Percentiles rank a stretch among this genome's conserved stretches.
Conservation (phyloP, 2,797 vertebrate genomes). For the Sardinella longiceps region DNA sequence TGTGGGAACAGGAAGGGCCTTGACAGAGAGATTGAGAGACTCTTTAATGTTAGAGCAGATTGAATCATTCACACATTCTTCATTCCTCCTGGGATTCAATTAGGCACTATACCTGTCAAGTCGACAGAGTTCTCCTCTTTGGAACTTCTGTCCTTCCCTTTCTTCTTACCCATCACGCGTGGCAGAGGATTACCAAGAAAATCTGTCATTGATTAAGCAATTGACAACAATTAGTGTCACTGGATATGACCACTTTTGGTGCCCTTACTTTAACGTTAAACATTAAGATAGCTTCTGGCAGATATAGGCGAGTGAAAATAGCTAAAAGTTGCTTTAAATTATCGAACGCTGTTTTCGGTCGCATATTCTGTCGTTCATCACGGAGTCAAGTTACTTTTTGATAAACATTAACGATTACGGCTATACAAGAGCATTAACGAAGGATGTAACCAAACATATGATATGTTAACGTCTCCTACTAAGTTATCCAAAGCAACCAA, state of each 20-base stretch:
- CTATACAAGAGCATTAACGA: no score
- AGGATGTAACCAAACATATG: no score
- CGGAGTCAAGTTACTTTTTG: background rate
- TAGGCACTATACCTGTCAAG: conserved; percentile 12
- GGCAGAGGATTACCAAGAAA: background rate
- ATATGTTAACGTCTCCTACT: no score
- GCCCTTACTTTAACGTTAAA: background rate
- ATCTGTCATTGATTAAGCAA: conserved; percentile 8
- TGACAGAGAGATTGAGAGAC: background rate
- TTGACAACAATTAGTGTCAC: background rate
- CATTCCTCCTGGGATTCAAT: background rate
- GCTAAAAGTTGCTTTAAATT: background rate
- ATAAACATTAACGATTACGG: no score
- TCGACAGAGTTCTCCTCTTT: conserved; percentile 3
- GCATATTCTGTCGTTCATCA: background rate
- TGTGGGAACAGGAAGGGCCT: conserved; percentile 21
- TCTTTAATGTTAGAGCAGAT: conserved; percentile 13
- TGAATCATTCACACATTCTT: background rate
- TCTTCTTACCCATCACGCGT: conserved; percentile 15
- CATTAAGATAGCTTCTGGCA: background rate
- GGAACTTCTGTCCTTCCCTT: conserved; percentile 10
- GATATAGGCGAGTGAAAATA: background rate
- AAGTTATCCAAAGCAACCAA: no score
- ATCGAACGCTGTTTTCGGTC: background rate
- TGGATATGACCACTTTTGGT: background rate